Evolutionary conservation across 2,797 vertebrate genomes (phyloP).

Genomic region (Cirrhinus molitorella): DNA sequence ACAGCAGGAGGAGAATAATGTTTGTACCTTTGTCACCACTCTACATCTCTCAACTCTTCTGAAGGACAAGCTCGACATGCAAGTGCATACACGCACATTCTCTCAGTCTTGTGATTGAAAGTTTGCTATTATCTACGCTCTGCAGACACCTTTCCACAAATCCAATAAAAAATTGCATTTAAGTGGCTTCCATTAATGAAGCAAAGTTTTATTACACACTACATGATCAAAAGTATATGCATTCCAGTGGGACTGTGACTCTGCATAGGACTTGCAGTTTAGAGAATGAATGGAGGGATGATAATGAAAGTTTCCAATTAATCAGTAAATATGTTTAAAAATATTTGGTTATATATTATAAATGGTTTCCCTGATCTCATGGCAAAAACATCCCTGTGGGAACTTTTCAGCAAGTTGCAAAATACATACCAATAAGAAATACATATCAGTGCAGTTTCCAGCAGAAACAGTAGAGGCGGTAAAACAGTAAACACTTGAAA

Average conservation of each 20-base stretch:
- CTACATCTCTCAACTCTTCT: conserved; percentile 14
- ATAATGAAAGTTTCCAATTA: not conserved
- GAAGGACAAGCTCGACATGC: conserved; percentile 60
- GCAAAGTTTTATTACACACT: not conserved
- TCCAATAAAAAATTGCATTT: not conserved
- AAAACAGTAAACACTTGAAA: too few relatives aligned
- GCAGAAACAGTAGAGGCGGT: too few relatives aligned
- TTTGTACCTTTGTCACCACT: conserved; percentile 33
- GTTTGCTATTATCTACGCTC: conserved; percentile 18
- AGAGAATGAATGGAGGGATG: not conserved
- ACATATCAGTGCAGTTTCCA: too few relatives aligned
- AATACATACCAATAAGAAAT: too few relatives aligned
- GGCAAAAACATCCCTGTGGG: too few relatives aligned
- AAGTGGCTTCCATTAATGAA: not conserved
- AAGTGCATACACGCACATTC: not conserved
- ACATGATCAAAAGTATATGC: not conserved
- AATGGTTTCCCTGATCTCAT: not conserved
- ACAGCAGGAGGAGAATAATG: conserved; percentile 45
- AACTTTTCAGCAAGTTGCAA: too few relatives aligned
- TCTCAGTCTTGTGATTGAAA: conserved; percentile 26
- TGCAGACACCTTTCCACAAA: not conserved
- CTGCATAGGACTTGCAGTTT: not conserved
- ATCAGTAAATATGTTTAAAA: not conserved
- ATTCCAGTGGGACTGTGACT: too few relatives aligned
- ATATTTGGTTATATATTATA: not conserved